Base-by-base conservation (phyloP, 2,888 invertebrate genomes). In the Dendrolimus houi region DNA sequence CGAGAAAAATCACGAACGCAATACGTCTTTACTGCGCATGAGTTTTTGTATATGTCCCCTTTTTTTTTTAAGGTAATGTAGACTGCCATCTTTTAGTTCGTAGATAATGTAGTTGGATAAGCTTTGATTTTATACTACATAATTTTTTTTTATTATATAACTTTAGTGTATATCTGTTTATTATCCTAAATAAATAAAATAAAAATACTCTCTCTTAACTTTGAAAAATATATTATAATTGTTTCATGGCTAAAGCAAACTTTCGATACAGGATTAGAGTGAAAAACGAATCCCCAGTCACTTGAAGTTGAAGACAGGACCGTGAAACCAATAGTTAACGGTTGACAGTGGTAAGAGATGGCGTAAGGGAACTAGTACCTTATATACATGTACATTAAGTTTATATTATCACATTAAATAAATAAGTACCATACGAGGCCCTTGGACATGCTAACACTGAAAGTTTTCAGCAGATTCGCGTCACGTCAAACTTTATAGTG, bases 281-380 rank as follows among this genome's bases (percentile, higher is more conserved):
- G 70, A 69, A 72, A 66, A 71, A 73, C 71, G 75, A 77, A 79
- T 75, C 70, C 72, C 63, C 68, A 70, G 68, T 67, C 64, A 71
- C 71, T 70, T 66, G 63, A 68, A 74, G 68, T 66, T 66, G 68
- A 65, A 67, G 71, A 71, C 72, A 74, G 62, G 67, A 74, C 71
- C 69, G 72, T 70, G 72, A 59, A 71, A 75, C 72, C 72, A 65
- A 75, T 73, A 72, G 72, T 74, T 77, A 71, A 71, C 66, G 63
- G 56, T 59, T 58, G 58, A 60, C 58, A 58, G 54, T 54, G 40
- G 58, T 60, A 55, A 42, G 57, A 58, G 55, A 55, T 29, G 52
- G 12, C 8, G n/a, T 56, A 47, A 58, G 9, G n/a, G 14, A 59
- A 12, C 52, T 47, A 9, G 2, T 8, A 47, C 47, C 47, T 47